A percentile compares a stretch with the other conserved stretches of the same genome.
Evolutionary conservation across 2,113 vertebrate genomes (phyloP).

Genomic region (Murina feae): DNA sequence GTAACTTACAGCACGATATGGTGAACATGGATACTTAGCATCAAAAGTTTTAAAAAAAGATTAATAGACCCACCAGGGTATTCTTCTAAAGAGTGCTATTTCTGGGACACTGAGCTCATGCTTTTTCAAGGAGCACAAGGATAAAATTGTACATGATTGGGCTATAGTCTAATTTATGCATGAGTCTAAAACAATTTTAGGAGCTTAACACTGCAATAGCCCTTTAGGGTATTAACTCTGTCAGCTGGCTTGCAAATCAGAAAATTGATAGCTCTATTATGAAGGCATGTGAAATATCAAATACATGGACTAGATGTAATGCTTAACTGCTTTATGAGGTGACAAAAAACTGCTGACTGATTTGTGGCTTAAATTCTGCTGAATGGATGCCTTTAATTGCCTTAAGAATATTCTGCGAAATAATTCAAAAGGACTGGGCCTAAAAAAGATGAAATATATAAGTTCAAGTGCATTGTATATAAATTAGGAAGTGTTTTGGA

Average conservation of each 20-base stretch:
- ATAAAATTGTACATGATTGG: constrained; percentile 56
- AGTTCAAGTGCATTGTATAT: not conserved
- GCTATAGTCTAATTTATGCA: constrained; percentile 52
- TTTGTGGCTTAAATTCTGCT: constrained; percentile 71
- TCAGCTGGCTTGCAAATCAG: constrained; percentile 70
- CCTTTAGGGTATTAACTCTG: constrained; percentile 65
- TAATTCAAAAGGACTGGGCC: constrained; percentile 45
- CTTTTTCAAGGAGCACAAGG: constrained; percentile 51
- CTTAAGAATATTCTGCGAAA: constrained; percentile 57
- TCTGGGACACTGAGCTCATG: constrained; percentile 9
- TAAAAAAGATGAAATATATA: constrained; percentile 16
- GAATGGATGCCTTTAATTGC: constrained; percentile 52
- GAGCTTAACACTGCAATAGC: constrained; percentile 61
- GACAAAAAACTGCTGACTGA: constrained; percentile 62
- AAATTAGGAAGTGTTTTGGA: constrained; percentile 14
- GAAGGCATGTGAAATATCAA: constrained; percentile 70
- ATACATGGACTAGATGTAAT: constrained; percentile 54
- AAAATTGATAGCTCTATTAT: constrained; percentile 72
- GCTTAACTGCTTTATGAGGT: constrained; percentile 72
- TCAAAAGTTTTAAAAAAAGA: not conserved
- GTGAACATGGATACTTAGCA: not conserved
- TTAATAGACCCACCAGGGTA: not conserved
- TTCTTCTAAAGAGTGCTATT: constrained; percentile 27
- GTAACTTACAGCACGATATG: not conserved
- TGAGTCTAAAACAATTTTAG: constrained; percentile 74